Evolutionary conservation across 2,797 vertebrate genomes (phyloP), one percentile per base, ranked within the genome.

Genomic region (Sebastes matsubarae): DNA sequence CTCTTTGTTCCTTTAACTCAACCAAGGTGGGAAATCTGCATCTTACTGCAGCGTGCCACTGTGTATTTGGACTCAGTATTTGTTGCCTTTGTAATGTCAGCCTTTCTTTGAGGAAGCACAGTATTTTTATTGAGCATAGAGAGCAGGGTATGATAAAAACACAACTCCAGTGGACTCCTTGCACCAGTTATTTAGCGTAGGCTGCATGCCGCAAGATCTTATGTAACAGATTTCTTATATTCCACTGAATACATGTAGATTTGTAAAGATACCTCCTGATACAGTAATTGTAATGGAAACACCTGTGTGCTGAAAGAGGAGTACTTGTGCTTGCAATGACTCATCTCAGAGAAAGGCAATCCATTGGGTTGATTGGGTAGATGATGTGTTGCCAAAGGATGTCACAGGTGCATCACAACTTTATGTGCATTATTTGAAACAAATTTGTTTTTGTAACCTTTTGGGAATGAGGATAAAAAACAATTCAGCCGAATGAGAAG

Each of bases 261-360:
- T 83, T 90, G 77, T 85, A 83, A 86, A 86, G 72, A 89, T 70
- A 79, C 72, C 77, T 86, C 79, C 22, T 42, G 32, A 79, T 65
- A n/a, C 32, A 65, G 54, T 80, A 69, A 82, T 80, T 77, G 63
- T 55, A 78, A 30, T 29, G 65, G 24, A 79, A 25, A 27, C 38
- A 22, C 10, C 5, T 5, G 32, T 79, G 32, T 74, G 59, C 72
- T 83, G 36, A 70, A 82, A 88, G 14, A 81, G n/a, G 59, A 32
- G 16, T 69, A 29, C 27, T 42, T 57, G 70, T 34, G 18, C 46
- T 81, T 65, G 58, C 68, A 9, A 4, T 83, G 74, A 83, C 65
- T 76, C 66, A 77, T 81, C 27, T 68, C 63, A 76, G 32, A 63
- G 61, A 72, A 66, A 79, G 65, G 36, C 61, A 25, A 12, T 29